Evolutionary conservation across 2,113 vertebrate species (phyloP).

Genomic region (Polypterus senegalus): DNA sequence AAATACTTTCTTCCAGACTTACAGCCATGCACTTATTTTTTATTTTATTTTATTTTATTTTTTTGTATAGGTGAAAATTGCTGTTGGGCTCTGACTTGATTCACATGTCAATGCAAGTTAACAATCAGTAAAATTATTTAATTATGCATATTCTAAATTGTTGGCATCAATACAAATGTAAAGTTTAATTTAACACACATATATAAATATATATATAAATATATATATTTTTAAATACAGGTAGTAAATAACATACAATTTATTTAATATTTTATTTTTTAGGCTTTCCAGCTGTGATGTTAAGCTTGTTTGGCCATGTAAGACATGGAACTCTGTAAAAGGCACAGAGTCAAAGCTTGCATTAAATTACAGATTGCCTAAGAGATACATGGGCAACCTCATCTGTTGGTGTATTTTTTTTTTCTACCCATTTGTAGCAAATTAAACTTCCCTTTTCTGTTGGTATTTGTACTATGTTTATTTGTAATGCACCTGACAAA

Average conservation of each 20-base stretch:
- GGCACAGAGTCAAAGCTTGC: conserved; percentile 52
- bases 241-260: conserved; percentile 56
- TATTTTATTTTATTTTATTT: no score
- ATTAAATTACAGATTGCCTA: conserved; percentile 6
- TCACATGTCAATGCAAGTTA: conserved; percentile 30
- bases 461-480: background rate
- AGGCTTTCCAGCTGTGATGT: conserved; percentile 4
- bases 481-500: background rate
- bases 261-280: conserved; percentile 20
- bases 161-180: conserved; percentile 37
- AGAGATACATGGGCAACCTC: no score
- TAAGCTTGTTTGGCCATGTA: background rate
- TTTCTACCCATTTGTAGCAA: background rate
- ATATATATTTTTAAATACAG: conserved; percentile 33
- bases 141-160: conserved; percentile 38
- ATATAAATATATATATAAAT: conserved; percentile 51
- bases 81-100: conserved; percentile 8
- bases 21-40: conserved; percentile 39
- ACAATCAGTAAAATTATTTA: conserved; percentile 49
- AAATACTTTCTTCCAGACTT: conserved; percentile 34
- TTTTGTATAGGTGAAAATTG: conserved; percentile 9
- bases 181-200: conserved; percentile 22
- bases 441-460: background rate
- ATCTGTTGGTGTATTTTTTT: conserved; percentile 23
- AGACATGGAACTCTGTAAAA: conserved; percentile 38